Conservation (phyloP, 2,113 vertebrate species). For the Rhinolophus sinicus region DNA sequence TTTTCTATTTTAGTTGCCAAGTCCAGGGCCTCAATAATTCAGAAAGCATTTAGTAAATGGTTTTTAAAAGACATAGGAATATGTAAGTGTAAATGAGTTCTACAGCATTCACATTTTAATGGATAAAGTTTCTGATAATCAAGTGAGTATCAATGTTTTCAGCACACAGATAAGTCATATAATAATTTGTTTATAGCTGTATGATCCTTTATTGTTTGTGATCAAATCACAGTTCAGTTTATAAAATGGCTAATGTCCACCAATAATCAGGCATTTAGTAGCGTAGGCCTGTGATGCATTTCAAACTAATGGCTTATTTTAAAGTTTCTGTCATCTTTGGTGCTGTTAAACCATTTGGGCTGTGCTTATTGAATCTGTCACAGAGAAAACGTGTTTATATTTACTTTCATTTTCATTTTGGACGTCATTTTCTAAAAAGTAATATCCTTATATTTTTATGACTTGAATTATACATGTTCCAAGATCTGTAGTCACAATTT, state of each 20-base stretch:
- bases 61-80: background rate
- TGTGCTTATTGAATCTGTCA: background rate
- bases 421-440: background rate
- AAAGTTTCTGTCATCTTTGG: background rate
- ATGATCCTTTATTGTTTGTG: slow-evolving; percentile 28
- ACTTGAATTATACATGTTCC: background rate
- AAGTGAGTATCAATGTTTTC: background rate
- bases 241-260: background rate
- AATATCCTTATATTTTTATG: background rate
- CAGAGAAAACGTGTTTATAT: background rate
- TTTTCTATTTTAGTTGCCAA: background rate
- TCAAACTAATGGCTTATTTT: background rate
- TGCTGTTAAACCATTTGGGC: background rate
- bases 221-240: slow-evolving; percentile 17
- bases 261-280: background rate
- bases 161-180: background rate
- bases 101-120: slow-evolving; percentile 12
- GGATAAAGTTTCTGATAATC: background rate
- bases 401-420: background rate
- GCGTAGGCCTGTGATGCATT: background rate
- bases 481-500: background rate
- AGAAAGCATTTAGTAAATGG: background rate
- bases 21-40: background rate
- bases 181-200: background rate
- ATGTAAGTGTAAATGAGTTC: background rate